Evolutionary conservation across 1,140 invertebrate genomes (phyloP).

Genomic region (Diuraphis noxia): DNA sequence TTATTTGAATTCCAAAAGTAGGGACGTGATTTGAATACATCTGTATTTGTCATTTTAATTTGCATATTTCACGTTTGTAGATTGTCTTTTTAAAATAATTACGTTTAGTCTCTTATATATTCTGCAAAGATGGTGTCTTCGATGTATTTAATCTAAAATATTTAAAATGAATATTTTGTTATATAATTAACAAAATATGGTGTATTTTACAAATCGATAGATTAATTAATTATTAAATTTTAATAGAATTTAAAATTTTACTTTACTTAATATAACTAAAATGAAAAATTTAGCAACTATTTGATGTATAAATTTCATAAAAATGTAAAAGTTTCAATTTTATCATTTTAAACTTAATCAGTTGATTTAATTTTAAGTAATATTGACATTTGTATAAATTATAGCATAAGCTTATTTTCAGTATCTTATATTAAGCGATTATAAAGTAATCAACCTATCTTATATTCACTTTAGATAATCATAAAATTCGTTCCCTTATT

Average conservation of each 20-base stretch:
- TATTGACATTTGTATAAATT: background rate
- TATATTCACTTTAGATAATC: background rate
- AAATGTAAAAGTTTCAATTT: background rate
- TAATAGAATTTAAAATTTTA: background rate
- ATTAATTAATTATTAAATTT: background rate
- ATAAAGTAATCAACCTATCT: background rate
- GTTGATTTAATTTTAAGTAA: background rate
- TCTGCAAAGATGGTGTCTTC: background rate
- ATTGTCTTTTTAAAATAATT: background rate
- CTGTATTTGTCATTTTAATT: conserved; percentile 13
- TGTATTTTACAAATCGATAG: too few relatives aligned
- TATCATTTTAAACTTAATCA: background rate
- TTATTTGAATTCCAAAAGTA: background rate
- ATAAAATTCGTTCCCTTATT: background rate
- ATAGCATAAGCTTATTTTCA: background rate
- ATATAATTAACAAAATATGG: too few relatives aligned
- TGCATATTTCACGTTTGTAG: background rate
- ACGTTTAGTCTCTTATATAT: background rate
- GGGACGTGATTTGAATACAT: background rate
- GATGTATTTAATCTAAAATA: background rate
- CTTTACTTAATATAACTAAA: background rate
- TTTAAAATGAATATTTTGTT: background rate
- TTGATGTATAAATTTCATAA: background rate
- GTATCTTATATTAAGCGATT: background rate
- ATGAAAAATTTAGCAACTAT: background rate